Conservation (phyloP, 2,113 vertebrate genomes). For the Antechinus flavipes region DNA sequence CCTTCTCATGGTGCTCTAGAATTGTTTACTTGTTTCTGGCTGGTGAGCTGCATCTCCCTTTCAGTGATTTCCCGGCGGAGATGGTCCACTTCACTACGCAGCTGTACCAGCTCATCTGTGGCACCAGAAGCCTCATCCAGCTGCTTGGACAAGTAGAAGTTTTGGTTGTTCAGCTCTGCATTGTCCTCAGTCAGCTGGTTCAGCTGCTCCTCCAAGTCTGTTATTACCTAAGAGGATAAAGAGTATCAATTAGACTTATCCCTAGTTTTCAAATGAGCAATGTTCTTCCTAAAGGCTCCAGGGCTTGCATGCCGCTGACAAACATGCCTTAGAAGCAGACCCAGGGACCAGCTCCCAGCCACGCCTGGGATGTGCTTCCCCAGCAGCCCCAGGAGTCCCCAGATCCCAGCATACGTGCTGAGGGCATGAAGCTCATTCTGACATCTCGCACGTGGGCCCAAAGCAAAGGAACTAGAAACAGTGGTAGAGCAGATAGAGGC, state of each 20-base stretch:
- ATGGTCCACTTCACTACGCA: constrained; percentile 95
- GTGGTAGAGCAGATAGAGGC: background rate
- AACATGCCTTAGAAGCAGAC: background rate
- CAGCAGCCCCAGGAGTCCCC: background rate
- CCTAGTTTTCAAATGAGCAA: background rate
- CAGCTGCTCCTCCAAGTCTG: constrained; percentile 97
- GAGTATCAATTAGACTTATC: background rate
- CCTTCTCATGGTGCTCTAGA: background rate
- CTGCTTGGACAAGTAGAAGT: constrained; percentile 98
- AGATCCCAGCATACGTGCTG: background rate
- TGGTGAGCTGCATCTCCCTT: constrained; percentile 98
- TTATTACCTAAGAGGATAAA: constrained; percentile 91
- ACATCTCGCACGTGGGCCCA: background rate
- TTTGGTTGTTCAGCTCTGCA: constrained; percentile 97
- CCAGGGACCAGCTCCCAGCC: background rate
- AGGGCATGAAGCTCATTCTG: background rate
- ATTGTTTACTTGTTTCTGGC: constrained; percentile 93
- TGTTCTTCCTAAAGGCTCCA: background rate
- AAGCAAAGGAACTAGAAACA: constrained; percentile 31
- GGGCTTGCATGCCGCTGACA: background rate
- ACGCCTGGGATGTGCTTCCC: background rate
- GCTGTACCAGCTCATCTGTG: constrained; percentile 92
- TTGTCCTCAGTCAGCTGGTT: constrained; percentile 97
- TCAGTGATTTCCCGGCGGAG: constrained; percentile 97
- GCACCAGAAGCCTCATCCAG: constrained; percentile 95